Evolutionary conservation across 2,888 invertebrate genomes (phyloP).

Genomic region (Aquatica leii): DNA sequence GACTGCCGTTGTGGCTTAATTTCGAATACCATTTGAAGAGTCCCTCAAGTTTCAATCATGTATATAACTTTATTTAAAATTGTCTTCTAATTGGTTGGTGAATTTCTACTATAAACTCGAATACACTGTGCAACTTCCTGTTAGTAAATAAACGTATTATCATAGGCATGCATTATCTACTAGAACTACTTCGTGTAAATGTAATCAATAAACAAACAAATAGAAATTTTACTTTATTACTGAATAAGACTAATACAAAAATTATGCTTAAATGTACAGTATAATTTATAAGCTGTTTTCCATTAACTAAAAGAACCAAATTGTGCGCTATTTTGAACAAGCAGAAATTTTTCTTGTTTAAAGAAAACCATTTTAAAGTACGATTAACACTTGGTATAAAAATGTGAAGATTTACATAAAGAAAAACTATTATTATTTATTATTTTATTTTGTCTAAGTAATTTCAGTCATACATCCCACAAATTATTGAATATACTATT

Average conservation of each 20-base stretch:
- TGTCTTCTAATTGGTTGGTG: too few relatives aligned
- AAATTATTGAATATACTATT: slow-evolving; percentile 44
- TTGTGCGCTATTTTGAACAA: slow-evolving; percentile 12
- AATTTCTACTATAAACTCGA: too few relatives aligned
- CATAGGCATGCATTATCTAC: too few relatives aligned
- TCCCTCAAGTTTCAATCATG: too few relatives aligned
- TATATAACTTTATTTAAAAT: too few relatives aligned
- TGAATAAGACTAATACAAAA: slow-evolving; percentile 13
- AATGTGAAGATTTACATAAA: slow-evolving; percentile 13
- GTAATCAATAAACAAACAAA: background rate
- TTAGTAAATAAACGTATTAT: too few relatives aligned
- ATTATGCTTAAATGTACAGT: slow-evolving; percentile 8
- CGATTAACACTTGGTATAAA: slow-evolving; percentile 10
- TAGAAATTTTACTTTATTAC: slow-evolving; percentile 9
- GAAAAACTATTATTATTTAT: slow-evolving; percentile 17
- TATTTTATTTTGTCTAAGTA: slow-evolving; percentile 39
- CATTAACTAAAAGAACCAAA: background rate
- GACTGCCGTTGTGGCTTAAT: too few relatives aligned
- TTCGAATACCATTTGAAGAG: too few relatives aligned
- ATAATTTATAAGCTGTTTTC: slow-evolving; percentile 10
- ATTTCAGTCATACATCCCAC: slow-evolving; percentile 48
- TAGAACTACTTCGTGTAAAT: too few relatives aligned
- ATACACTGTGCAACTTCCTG: too few relatives aligned
- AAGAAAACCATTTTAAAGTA: slow-evolving; percentile 8
- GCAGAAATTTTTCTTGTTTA: slow-evolving; percentile 2